Conservation (phyloP, 2,797 vertebrate genomes). For the Pygocentrus nattereri region DNA sequence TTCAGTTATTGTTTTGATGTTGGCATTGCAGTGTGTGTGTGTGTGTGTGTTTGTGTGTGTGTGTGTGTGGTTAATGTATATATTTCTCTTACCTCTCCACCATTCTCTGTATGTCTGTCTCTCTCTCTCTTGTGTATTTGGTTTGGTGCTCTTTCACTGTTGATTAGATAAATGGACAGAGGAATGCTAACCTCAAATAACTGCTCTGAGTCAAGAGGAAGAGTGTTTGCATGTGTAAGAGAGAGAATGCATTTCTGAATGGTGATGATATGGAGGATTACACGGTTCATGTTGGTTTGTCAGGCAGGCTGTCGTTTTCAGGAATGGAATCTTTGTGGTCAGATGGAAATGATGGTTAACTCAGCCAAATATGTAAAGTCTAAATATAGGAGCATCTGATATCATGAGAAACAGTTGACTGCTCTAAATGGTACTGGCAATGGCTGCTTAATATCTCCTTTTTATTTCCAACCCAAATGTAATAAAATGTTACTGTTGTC, state of each 20-base stretch:
- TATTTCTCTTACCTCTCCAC: no score
- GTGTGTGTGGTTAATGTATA: no score
- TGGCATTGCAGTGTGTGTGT: no score
- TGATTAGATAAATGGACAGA: slow-evolving; percentile 7
- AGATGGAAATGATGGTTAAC: slow-evolving; percentile 13
- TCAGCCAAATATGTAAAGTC: slow-evolving; percentile 4
- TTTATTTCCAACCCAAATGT: neutral
- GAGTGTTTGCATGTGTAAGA: slow-evolving; percentile 7
- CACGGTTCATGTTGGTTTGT: slow-evolving; percentile 7
- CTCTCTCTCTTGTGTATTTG: neutral
- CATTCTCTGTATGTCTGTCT: neutral
- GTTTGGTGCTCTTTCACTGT: neutral
- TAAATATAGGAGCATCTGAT: slow-evolving; percentile 21
- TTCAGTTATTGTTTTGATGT: neutral
- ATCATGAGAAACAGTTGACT: slow-evolving; percentile 8
- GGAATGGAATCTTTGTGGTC: slow-evolving; percentile 36
- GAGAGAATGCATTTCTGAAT: slow-evolving; percentile 17
- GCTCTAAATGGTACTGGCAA: neutral
- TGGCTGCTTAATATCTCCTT: no score
- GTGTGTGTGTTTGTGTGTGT: no score
- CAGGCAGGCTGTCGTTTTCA: slow-evolving; percentile 9
- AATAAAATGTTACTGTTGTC: neutral
- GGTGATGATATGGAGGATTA: slow-evolving; percentile 34
- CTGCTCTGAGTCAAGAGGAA: neutral
- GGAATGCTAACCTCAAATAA: slow-evolving; percentile 30